Evolutionary conservation across 2,113 vertebrate genomes (phyloP), one percentile per base, ranked within the genome.

Genomic region (Hepsetus odoe): DNA sequence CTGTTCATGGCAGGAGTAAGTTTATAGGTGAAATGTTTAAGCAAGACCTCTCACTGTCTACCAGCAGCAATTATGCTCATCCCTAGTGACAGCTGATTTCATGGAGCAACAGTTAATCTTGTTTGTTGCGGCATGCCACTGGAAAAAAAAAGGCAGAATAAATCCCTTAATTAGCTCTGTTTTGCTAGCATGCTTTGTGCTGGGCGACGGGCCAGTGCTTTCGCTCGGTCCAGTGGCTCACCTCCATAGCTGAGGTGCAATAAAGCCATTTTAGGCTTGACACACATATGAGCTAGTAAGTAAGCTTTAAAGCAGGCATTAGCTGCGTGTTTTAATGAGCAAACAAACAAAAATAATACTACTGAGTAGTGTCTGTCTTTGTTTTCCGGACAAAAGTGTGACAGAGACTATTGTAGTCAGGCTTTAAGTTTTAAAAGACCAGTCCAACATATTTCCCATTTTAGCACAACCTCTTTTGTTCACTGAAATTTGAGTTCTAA

Each of bases 21-120:
- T 26, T 74, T 78, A 32, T 24, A 22, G 51, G 16, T 66, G 26
- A 14, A 69, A 69, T 26, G 55, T 72, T 46, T 49, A 69, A 79
- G 79, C 59, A 76, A 70, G 72, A 65, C 56, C 14, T 30, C 67
- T 76, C 71, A 76, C 30, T 66, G 59, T 26, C 72, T 70, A 66
- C 22, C 62, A 74, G 49, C 66, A 72, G 67, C 51, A 76, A 79
- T 80, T 83, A 72, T 59, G 66, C 26, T 49, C 32, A 75, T 79
- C 59, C 35, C 72, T 20, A 67, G 66, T 76, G 81, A 76, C 72
- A 76, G 72, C 49, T 71, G 72, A 83, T 80, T 83, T 79, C 62
- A 83, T 76, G 66, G 81, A 76, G 67, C 65, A 66, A 65, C 55
- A 71, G 59, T 80, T 83, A 80, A 83, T 83, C 72, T 83, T 83